Percentiles rank a stretch among this genome's conserved stretches.
phyloP scores from a whole-genome alignment of 2,888 invertebrate genomes.

The Calameuta pallipes region DNA sequence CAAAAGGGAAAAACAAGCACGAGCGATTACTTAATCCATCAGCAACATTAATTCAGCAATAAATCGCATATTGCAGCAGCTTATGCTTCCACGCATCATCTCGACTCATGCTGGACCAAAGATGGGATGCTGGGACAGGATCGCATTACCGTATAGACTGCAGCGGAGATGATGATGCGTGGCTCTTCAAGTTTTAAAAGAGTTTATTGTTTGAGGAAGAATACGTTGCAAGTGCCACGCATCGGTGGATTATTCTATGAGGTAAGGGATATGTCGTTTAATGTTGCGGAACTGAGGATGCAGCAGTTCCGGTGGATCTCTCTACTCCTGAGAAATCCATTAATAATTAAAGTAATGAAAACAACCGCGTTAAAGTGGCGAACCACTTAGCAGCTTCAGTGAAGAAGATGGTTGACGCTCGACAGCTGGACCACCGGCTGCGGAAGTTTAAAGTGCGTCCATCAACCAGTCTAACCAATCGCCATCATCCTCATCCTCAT shows the following conservation, averaged over 20 bases:
- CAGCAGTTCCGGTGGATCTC: neutral
- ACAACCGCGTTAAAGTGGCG: constrained; percentile 30
- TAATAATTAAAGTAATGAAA: constrained; percentile 38
- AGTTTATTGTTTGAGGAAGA: neutral
- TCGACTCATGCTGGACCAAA: too few species aligned
- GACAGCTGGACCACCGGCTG: constrained; percentile 25
- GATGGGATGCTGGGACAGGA: too few species aligned
- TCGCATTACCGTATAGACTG: too few species aligned
- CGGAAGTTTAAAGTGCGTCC: neutral
- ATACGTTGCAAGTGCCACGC: neutral
- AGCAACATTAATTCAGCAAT: too few species aligned
- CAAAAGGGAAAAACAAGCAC: too few species aligned
- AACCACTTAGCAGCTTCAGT: constrained; percentile 35
- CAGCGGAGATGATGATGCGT: too few species aligned
- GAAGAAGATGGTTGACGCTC: constrained; percentile 35
- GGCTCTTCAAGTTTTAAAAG: too few species aligned
- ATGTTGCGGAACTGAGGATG: neutral
- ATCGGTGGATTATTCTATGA: neutral
- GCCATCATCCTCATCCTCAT: constrained; percentile 6
- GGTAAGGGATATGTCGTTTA: neutral
- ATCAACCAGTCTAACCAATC: constrained; percentile 18
- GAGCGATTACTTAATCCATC: too few species aligned
- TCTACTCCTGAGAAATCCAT: constrained; percentile 4
- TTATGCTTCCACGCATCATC: too few species aligned
- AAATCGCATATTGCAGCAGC: too few species aligned